Evolutionary conservation across 1,140 invertebrate species (phyloP).

Genomic region (Lamellibrachia luymesi): DNA sequence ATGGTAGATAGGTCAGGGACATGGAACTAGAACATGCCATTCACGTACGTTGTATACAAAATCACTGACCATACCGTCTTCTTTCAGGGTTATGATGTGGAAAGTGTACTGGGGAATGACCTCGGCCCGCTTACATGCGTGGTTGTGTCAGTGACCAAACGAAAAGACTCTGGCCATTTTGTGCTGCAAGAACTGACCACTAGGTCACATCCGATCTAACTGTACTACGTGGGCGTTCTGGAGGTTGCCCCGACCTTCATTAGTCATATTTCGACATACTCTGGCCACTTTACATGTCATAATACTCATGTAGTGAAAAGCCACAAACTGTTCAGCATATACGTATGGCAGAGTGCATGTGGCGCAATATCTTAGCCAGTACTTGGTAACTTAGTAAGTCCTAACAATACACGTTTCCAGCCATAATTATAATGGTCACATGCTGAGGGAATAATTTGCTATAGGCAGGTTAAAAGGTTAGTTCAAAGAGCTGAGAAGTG

Average conservation of each 20-base stretch:
- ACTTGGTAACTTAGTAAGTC: neutral
- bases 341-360: neutral
- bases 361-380: neutral
- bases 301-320: neutral
- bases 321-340: neutral
- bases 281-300: neutral
- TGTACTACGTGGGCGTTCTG: neutral
- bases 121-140: conserved; percentile 8
- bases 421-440: too few species aligned
- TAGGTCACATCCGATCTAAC: neutral
- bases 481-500: too few species aligned
- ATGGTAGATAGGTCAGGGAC: neutral
- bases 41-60: neutral
- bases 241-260: neutral
- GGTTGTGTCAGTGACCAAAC: neutral
- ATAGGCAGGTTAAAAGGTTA: too few species aligned
- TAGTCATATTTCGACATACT: neutral
- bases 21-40: neutral
- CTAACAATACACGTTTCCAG: too few species aligned
- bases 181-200: neutral
- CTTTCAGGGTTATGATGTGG: conserved; percentile 14
- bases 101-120: neutral
- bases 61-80: neutral
- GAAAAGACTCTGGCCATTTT: neutral
- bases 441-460: too few species aligned